Evolutionary conservation across 2,888 invertebrate genomes (phyloP).

Genomic region (Melieria crassipennis): DNA sequence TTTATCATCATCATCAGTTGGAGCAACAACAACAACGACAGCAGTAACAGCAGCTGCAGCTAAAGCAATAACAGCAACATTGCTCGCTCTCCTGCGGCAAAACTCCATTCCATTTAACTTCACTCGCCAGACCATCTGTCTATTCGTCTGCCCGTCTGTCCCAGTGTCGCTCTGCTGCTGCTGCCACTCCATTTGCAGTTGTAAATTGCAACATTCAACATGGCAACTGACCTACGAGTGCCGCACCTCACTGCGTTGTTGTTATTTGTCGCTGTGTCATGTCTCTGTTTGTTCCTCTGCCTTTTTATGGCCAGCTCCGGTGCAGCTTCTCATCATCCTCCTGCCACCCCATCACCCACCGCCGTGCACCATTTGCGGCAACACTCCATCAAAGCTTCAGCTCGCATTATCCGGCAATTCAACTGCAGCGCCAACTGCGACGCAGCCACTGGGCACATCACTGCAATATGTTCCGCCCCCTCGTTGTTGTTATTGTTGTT

Average conservation of each 20-base stretch:
- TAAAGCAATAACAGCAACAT: not conserved
- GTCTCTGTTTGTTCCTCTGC: not conserved
- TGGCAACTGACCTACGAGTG: slow-evolving; percentile 16
- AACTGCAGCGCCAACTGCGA: not conserved
- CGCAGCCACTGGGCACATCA: no score
- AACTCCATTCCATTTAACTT: no score
- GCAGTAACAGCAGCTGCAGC: not conserved
- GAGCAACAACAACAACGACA: not conserved
- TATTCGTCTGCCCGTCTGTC: not conserved
- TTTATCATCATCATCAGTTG: not conserved
- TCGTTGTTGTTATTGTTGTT: no score
- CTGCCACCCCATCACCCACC: no score
- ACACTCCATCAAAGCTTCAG: not conserved
- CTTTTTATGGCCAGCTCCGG: not conserved
- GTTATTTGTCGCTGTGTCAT: not conserved
- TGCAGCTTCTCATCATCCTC: not conserved
- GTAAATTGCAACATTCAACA: not conserved
- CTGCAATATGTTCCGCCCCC: no score
- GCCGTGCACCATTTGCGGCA: no score
- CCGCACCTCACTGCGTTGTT: not conserved
- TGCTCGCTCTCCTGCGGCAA: not conserved
- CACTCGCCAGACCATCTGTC: no score
- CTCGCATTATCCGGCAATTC: not conserved
- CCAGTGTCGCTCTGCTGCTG: slow-evolving; percentile 29
- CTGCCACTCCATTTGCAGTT: slow-evolving; percentile 39